A percentile compares a stretch with the other conserved stretches of the same genome.
Evolutionary conservation across 2,888 invertebrate genomes (phyloP).

Genomic region (Actias luna): DNA sequence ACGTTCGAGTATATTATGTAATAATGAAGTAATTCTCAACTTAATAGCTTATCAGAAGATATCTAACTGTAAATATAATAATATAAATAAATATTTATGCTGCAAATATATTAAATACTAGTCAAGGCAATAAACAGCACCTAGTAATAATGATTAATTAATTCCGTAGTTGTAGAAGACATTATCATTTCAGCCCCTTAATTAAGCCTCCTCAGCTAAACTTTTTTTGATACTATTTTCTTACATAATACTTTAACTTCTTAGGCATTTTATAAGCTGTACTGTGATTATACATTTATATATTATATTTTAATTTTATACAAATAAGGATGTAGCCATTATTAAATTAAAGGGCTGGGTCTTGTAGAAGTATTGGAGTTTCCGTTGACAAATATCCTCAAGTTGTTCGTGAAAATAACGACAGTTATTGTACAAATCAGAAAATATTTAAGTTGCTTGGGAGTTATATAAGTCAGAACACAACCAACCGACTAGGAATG

Average conservation of each 20-base stretch:
- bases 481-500: too few species aligned
- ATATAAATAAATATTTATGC: conserved; percentile 5
- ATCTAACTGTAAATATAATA: neutral
- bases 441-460: too few species aligned
- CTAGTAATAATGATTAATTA: neutral
- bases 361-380: too few species aligned
- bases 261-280: neutral
- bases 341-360: too few species aligned
- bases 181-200: neutral
- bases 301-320: neutral
- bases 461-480: too few species aligned
- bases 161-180: neutral
- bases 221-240: neutral
- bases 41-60: neutral
- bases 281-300: neutral
- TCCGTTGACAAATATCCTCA: too few species aligned
- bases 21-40: neutral
- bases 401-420: too few species aligned
- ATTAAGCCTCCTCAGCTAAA: neutral
- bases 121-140: conserved; percentile 2
- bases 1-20: neutral
- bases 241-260: too few species aligned
- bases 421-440: too few species aligned
- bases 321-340: too few species aligned
- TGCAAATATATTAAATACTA: conserved; percentile 3